Conservation (phyloP, 2,888 invertebrate species). For the Lepidochitona cinerea region DNA sequence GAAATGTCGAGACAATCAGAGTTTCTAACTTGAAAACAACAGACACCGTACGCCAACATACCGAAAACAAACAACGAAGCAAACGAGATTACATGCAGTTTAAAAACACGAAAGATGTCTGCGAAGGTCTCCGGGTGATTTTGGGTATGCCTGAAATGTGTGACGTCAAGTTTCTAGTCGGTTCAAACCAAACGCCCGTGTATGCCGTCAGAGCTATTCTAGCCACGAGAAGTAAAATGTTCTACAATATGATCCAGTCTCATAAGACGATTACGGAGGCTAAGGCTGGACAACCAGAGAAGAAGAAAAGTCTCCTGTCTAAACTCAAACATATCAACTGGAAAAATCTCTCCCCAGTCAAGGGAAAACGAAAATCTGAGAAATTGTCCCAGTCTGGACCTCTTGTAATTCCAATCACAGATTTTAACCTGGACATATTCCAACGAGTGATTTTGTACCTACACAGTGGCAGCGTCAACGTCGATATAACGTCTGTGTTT, state of each 20-base stretch:
- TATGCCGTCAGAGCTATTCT: slow-evolving; percentile 15
- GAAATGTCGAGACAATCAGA: not conserved
- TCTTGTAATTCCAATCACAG: not conserved
- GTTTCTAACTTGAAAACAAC: not conserved
- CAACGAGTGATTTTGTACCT: not conserved
- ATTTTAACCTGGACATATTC: not conserved
- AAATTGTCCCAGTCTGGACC: not conserved
- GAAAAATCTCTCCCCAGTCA: not conserved
- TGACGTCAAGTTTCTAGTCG: slow-evolving; percentile 13
- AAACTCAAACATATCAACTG: not conserved
- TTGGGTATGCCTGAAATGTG: slow-evolving; percentile 15
- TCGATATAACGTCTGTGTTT: not conserved
- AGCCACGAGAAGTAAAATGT: slow-evolving; percentile 2
- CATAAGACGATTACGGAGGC: not conserved
- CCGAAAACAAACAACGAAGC: not conserved
- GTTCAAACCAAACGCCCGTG: not conserved
- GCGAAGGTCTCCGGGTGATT: not conserved
- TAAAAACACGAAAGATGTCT: not conserved
- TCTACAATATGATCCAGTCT: not conserved
- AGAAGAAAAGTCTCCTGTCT: not conserved
- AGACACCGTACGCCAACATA: not conserved
- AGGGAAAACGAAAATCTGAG: not conserved
- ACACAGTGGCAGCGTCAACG: not conserved
- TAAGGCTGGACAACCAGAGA: not conserved
- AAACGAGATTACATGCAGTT: not conserved